Evolutionary conservation across 1,140 invertebrate species (phyloP).

Genomic region (Drosophila simulans): DNA sequence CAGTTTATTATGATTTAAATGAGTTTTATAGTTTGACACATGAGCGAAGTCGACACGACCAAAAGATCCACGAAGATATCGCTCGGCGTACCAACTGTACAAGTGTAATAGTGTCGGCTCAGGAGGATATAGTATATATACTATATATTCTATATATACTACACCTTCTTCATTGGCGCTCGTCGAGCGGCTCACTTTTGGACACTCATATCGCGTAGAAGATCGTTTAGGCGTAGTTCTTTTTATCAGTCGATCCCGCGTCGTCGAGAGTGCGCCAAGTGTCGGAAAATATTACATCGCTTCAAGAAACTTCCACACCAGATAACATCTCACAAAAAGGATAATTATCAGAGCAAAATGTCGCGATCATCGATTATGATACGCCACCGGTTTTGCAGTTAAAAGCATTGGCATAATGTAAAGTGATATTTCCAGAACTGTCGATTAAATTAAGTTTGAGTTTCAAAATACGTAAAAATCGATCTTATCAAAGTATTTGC

Average conservation of each 20-base stretch:
- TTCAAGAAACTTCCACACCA: background rate
- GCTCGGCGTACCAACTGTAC: conserved; percentile 30
- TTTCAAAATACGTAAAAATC: background rate
- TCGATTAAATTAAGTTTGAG: background rate
- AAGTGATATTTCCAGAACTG: conserved; percentile 5
- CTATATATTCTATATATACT: conserved; percentile 36
- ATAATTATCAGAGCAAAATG: conserved; percentile 29
- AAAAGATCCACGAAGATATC: conserved; percentile 17
- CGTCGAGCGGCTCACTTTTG: conserved; percentile 37
- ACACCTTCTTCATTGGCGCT: conserved; percentile 62
- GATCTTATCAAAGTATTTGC: background rate
- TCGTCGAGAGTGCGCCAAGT: conserved; percentile 65
- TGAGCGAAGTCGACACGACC: conserved; percentile 30
- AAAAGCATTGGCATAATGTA: conserved; percentile 12
- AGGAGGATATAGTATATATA: conserved; percentile 63
- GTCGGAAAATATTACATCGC: conserved; percentile 57
- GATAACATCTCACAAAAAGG: background rate
- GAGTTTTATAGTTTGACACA: conserved; percentile 70
- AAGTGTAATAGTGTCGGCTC: conserved; percentile 28
- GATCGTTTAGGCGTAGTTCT: conserved; percentile 76
- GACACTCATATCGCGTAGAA: conserved; percentile 31
- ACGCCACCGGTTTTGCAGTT: conserved; percentile 22
- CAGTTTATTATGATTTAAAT: conserved; percentile 79
- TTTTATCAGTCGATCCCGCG: conserved; percentile 75
- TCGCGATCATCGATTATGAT: conserved; percentile 2